Base-by-base conservation (phyloP, 1,140 invertebrate genomes). In the Drosophila bocki region DNA sequence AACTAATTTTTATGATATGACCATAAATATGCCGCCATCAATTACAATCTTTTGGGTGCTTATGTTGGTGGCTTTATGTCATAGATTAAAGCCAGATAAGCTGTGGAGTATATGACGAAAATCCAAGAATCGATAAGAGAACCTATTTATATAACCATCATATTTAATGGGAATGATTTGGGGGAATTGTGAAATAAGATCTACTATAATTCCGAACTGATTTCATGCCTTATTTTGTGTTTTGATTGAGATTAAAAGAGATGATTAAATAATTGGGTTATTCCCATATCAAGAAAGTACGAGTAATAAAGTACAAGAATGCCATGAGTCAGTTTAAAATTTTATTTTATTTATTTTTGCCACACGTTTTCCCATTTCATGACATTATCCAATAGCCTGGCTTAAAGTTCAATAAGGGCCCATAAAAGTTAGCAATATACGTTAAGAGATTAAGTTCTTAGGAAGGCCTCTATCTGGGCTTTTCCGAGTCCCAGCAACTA, bases 1-100 rank as follows among this genome's bases (percentile, higher is more conserved):
- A 53, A 62, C 51, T 50, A 78, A 69, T 78, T 78, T 78, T 78
- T 78, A 78, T 78, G 64, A 58, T 17, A 13, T 12, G 29, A 37
- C 51, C 54, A 78, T 78, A 78, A 78, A 70, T 53, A 48, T 26
- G 12, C 22, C 45, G 57, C 57, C 35, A 22, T 54, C 47, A 61
- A 33, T 19, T 15, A 33, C 51, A 72, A 72, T 58, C 69, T 70
- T 29, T 32, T 58, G 19, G 15, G 6, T 12, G 47, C 22, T 51
- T 45, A 33, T 71, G 35, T 37, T 41, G 19, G 35, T 32, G 4
- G 7, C 45, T 61, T 58, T 48, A 33, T 63, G 47, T 56, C 48
- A 62, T 9, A 22, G 74, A 51, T 50, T 51, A 50, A 58, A 37
- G 11, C 3, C 9, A 45, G 69, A 72, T 59, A 70, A 70, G 51